phyloP scores from a whole-genome alignment of 2,797 vertebrate genomes.

The Podargus strigoides region DNA sequence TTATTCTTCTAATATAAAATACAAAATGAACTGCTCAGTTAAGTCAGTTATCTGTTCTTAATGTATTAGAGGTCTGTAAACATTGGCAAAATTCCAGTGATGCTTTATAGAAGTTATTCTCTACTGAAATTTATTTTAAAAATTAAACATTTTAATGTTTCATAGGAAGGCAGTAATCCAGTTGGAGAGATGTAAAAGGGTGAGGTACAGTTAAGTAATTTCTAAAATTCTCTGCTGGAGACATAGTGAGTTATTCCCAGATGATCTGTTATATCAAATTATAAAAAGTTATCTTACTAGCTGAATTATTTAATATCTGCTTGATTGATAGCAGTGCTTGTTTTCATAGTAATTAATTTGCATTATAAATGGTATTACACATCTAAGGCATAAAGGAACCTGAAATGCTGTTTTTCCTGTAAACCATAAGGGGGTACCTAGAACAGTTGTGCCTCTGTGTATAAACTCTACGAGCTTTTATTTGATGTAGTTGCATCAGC shows the following conservation, averaged over 20 bases:
- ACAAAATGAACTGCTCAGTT: not conserved
- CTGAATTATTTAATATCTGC: not conserved
- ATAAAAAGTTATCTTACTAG: not conserved
- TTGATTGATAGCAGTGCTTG: not conserved
- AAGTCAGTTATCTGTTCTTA: not conserved
- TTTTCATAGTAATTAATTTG: not conserved
- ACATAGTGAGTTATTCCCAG: not conserved
- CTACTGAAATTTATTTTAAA: not conserved
- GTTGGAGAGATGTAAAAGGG: not conserved
- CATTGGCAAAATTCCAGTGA: not conserved
- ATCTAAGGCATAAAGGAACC: not conserved
- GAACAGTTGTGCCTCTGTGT: not conserved
- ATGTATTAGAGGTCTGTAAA: not conserved
- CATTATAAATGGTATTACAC: not conserved
- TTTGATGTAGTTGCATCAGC: not conserved
- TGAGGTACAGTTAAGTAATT: not conserved
- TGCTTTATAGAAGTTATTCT: not conserved
- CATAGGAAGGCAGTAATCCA: not conserved
- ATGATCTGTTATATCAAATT: not conserved
- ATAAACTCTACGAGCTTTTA: not conserved
- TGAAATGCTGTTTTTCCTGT: not conserved
- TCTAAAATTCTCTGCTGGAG: not conserved
- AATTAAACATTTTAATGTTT: not conserved
- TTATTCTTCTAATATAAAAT: not conserved
- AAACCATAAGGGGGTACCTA: not conserved